Evolutionary conservation across 2,113 vertebrate genomes (phyloP), one percentile per base, ranked within the genome.

Genomic region (Chaetodon trifascialis): DNA sequence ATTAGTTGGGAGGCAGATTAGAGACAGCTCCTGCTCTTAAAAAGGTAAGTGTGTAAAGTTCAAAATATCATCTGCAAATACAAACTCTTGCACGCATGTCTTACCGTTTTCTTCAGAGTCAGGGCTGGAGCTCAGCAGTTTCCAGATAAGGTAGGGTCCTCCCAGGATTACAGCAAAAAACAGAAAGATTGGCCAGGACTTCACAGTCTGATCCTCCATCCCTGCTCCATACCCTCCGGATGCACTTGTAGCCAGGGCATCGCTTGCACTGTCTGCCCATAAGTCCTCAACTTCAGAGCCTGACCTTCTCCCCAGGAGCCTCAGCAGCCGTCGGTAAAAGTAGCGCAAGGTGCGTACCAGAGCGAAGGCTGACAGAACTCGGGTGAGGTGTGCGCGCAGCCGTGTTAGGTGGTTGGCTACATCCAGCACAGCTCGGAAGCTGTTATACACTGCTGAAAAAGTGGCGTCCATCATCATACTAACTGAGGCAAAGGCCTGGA

Each of bases 381-480:
- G 97, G 66, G 98, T 97, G 82, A 99, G 97, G 88, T 99, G 98
- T 17, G 97, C 80, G 40, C 96, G 97, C 76, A 99, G 94, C 73
- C 98, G 95, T 1, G 98, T 99, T 63, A 99, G 96, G 86, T 99
- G 98, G 89, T 99, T 99, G 67, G 98, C 98, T 42, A 99, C 98
- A 68, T 99, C 98, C 86, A 99, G 83, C 36, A 99, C 97, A 0
- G 98, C 98, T 0, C 98, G 96, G 90, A 99, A 99, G 86, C 98
- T 99, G 94, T 99, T 99, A 85, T 99, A 99, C 8, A 99, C 97
- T 0, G 98, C 98, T 0, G 98, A 99, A 86, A 99, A 99, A 19
- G 98, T 99, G 42, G 98, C 98, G 40, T 99, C 98, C 95, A 99
- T 94, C 98, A 99, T 99, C 98, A 98, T 99, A 93, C 98, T 99